Base-by-base conservation (phyloP, 1,140 invertebrate genomes). In the Pachyrhynchus sulphureomaculatus region DNA sequence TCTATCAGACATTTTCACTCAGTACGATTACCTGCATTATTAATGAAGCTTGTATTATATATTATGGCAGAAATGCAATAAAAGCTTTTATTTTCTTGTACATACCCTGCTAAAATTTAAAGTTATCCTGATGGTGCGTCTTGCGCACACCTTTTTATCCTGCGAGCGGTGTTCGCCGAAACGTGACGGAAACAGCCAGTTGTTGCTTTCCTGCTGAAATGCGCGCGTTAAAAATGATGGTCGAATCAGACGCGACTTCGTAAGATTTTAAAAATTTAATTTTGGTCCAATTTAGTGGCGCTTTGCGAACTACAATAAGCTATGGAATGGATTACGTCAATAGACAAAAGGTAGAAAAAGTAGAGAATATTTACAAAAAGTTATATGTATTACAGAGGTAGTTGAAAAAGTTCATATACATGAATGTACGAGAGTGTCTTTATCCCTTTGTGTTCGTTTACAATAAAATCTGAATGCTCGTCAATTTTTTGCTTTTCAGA, bases 241-340 rank as follows among this genome's bases (percentile, higher is more conserved):
- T 26, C 23, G 26, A 41, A 54, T 33, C 24, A 29, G 58, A 37
- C 58, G 53, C 58, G 58, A 62, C 13, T 34, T 61, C 58, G 58
- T 61, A 53, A 52, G 32, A 49, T 62, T 26, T 15, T 59, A 26
- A 17, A 26, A 36, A 37, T 24, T 17, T 36, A 36, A 23, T 57
- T 51, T 57, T 57, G 34, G 36, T 57, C 36, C 4, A 15, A 21
- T 45, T 34, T 48, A 24, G 37, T 48, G 12, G 24, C 42, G 13
- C 34, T 20, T 13, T 10, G 26, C 15, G 34, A 32, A n/a, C 33
- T 33, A 20, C 12, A 4, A 21, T 15, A 33, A 66, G 44, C 36
- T 57, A 66, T 66, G 64, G 64, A 66, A 66, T 66, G 64, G 64
- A 66, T 66, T 42, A 66, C 64, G 13, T 59, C 64, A 5, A 63